Percentiles rank a stretch among this genome's conserved stretches.
These are phyloP conservation scores for Sorex maritimensis DNA, from an alignment of 2,797 vertebrate genomes.

Conservation along the genomic window DNA sequence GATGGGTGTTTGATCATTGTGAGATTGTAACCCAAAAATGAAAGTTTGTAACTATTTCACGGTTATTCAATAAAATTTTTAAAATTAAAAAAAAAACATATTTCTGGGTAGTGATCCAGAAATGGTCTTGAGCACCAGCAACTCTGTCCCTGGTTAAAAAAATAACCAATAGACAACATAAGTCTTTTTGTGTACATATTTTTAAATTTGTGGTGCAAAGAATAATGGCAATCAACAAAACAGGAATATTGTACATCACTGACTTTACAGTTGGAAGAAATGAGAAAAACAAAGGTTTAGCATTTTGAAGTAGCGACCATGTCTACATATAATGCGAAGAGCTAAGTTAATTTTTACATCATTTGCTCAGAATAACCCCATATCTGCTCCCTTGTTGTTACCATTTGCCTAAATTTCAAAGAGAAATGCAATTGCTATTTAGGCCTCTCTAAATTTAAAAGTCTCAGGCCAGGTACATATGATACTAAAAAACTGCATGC, in stretches of 20 bases:
- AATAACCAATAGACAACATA: not conserved
- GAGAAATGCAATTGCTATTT: not conserved
- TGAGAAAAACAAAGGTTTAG: not conserved
- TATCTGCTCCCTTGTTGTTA: not conserved
- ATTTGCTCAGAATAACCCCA: not conserved
- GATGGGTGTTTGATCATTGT: too few species aligned
- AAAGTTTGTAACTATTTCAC: too few species aligned
- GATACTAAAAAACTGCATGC: too few species aligned
- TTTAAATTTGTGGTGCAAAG: not conserved
- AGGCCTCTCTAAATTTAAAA: not conserved
- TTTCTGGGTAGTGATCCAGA: too few species aligned
- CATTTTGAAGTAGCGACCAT: not conserved
- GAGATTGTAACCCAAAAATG: too few species aligned
- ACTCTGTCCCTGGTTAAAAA: not conserved
- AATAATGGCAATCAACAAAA: not conserved
- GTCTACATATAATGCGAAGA: conserved; percentile 59
- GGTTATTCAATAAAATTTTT: too few species aligned
- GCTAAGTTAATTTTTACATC: not conserved
- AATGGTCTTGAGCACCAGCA: too few species aligned
- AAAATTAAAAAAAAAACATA: too few species aligned
- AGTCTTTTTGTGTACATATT: not conserved
- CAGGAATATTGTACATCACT: not conserved
- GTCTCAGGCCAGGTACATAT: too few species aligned
- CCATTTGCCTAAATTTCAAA: not conserved
- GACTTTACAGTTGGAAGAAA: not conserved